phyloP scores from a whole-genome alignment of 1,140 invertebrate genomes.

The Oncopodura yosiiana region DNA sequence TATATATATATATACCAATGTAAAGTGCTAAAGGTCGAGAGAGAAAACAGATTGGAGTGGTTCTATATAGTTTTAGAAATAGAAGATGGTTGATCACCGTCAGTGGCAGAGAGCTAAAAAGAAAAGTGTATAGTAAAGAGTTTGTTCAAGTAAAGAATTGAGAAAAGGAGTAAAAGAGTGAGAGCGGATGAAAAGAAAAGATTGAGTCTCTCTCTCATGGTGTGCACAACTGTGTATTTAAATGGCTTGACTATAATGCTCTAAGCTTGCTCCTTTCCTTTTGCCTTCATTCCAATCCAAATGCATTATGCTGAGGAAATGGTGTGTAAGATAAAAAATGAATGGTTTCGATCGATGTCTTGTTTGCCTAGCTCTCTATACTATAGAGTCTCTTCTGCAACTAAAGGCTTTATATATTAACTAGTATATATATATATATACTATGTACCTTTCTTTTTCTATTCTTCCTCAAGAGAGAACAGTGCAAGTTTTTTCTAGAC shows the following conservation, averaged over 20 bases:
- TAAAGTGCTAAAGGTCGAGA: no score
- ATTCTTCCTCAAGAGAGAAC: not conserved
- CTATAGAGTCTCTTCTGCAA: no score
- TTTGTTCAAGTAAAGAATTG: not conserved
- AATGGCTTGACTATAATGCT: conserved; percentile 20
- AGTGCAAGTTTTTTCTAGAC: not conserved
- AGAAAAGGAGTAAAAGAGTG: not conserved
- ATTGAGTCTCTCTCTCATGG: not conserved
- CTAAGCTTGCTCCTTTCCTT: not conserved
- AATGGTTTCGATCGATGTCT: conserved; percentile 25
- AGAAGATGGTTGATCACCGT: no score
- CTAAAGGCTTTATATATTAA: no score
- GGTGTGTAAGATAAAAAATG: conserved; percentile 32
- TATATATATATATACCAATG: no score
- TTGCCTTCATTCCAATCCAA: conserved; percentile 6
- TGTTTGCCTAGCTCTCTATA: conserved; percentile 11
- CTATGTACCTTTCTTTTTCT: not conserved
- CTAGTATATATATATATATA: no score
- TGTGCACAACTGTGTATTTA: conserved; percentile 19
- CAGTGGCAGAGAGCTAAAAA: no score
- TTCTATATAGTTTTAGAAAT: no score
- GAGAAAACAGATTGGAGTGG: no score
- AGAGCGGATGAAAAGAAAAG: not conserved
- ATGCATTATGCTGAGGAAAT: conserved; percentile 30
- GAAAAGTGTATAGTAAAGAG: not conserved